Base-by-base conservation (phyloP, 2,113 vertebrate species). In the Podilymbus podiceps region DNA sequence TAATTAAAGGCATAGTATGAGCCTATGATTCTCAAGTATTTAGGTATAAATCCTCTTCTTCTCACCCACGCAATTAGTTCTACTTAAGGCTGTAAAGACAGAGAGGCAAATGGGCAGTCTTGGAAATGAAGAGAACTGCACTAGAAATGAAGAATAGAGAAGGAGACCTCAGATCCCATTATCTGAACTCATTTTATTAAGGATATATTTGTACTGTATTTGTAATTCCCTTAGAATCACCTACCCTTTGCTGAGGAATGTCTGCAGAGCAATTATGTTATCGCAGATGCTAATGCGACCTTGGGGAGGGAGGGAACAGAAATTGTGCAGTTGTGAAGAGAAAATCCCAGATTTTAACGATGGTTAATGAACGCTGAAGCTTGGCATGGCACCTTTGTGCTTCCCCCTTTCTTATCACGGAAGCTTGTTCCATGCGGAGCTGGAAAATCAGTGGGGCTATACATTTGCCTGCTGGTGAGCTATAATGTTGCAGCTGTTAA, bases 161-260 rank as follows among this genome's bases (percentile, higher is more conserved):
- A 90, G 59, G 5, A 94, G 38, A 94, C 80, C 89, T 93, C 89
- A 85, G 35, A 73, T 95, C 73, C 92, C 90, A 97, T 81, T 93
- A 93, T 95, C 90, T 89, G 89, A 95, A 94, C 78, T 96, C 50
- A 77, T 97, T 96, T 90, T 97, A 96, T 91, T 95, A 91, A 90
- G 89, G 91, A 42, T 56, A 88, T 92, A 88, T 96, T 93, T 97
- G 90, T 91, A 79, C 75, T 52, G 90, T 88, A 89, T 96, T 97
- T 96, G 85, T 90, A 93, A 94, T 94, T 96, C 94, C 87, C 87
- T 97, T 68, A 79, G 84, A 97, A 89, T 97, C 7, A 7, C 83
- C 91, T 89, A 38, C 67, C 85, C 80, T 50, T 86, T 82, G 84
- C 89, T 0, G 7, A 88, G 75, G 55, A 96, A 74, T 13, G 62